These are phyloP conservation scores for Ganaspis brasiliensis DNA, from an alignment of 2,888 invertebrate species.

Conservation along the genomic window DNA sequence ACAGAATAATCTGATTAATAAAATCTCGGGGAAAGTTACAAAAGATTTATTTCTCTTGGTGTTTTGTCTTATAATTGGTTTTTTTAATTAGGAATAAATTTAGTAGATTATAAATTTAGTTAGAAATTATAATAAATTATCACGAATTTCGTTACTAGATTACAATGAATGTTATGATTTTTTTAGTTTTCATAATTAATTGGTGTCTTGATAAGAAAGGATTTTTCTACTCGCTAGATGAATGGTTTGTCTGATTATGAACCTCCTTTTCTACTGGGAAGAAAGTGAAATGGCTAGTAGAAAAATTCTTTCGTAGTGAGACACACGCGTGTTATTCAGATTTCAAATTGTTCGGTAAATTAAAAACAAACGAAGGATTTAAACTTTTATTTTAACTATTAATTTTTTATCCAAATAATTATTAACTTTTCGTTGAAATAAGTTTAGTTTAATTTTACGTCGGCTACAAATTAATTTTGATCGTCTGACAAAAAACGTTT, in stretches of 20 bases:
- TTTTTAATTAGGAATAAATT: conserved; percentile 9
- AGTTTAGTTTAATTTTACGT: no score
- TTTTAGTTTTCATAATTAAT: conserved; percentile 6
- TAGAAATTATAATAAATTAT: no score
- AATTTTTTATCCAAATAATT: no score
- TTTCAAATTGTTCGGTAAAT: no score
- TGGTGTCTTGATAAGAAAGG: not conserved
- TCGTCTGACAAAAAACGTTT: no score
- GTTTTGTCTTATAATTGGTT: not conserved
- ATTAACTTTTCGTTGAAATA: no score
- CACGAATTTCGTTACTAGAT: no score
- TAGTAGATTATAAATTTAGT: no score
- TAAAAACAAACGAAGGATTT: no score
- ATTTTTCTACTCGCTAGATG: not conserved
- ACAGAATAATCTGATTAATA: conserved; percentile 20
- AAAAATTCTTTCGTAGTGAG: not conserved
- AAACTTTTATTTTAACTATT: no score
- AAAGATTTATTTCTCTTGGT: not conserved
- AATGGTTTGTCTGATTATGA: not conserved
- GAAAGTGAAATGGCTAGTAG: not conserved
- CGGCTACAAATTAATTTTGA: no score
- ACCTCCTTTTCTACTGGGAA: not conserved
- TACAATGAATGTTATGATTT: not conserved
- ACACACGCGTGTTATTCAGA: not conserved
- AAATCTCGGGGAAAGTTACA: conserved; percentile 17